A percentile compares a stretch with the other conserved stretches of the same genome.
These are phyloP conservation scores for Anthrax anthrax DNA, from an alignment of 2,888 invertebrate genomes.

Conservation along the genomic window DNA sequence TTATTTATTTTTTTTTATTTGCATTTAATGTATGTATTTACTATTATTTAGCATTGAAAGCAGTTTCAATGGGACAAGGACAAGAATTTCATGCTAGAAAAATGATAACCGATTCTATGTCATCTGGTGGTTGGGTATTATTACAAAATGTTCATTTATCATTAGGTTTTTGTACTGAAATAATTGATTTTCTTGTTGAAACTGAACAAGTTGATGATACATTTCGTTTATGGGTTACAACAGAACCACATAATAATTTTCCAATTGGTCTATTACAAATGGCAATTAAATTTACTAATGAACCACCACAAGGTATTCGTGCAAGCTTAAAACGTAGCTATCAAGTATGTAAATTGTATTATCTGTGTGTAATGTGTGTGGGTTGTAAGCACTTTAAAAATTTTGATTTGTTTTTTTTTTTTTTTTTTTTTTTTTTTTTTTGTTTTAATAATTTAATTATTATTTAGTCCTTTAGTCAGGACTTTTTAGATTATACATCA, in stretches of 20 bases:
- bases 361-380: background rate
- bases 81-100: constrained; percentile 76
- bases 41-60: constrained; percentile 47
- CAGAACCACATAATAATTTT: constrained; percentile 85
- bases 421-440: constrained; percentile 19
- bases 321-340: constrained; percentile 92
- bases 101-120: constrained; percentile 67
- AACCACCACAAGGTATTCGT: constrained; percentile 89
- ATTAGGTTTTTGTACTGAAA: constrained; percentile 82
- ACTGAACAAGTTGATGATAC: constrained; percentile 66
- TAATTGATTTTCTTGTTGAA: constrained; percentile 77
- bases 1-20: no score
- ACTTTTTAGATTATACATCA: constrained; percentile 81
- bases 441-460: background rate
- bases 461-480: constrained; percentile 43
- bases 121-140: constrained; percentile 79
- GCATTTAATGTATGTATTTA: no score
- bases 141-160: constrained; percentile 95
- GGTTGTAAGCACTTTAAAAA: no score
- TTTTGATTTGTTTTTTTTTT: background rate
- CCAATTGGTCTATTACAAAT: constrained; percentile 79
- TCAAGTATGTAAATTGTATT: constrained; percentile 39
- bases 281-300: constrained; percentile 95
- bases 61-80: constrained; percentile 96
- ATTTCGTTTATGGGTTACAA: constrained; percentile 88